These are phyloP conservation scores for Cryptops parisi DNA, from an alignment of 2,888 invertebrate species.

Conservation along the genomic window DNA sequence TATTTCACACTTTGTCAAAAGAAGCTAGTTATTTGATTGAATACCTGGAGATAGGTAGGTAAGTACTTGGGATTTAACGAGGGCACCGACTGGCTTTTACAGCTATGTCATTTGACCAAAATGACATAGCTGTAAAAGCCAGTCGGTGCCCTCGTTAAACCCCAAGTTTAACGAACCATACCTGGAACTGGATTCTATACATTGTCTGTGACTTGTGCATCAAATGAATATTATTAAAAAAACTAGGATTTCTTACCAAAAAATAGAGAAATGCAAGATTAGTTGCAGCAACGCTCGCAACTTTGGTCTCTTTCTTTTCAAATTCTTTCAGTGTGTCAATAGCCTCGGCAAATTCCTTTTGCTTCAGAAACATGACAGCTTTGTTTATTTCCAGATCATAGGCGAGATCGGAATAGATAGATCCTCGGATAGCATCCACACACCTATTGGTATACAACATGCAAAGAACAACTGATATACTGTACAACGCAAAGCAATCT, in stretches of 20 bases:
- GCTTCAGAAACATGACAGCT: conserved; percentile 67
- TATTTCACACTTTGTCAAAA: too few species aligned
- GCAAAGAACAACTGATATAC: too few species aligned
- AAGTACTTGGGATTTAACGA: too few species aligned
- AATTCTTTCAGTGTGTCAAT: conserved; percentile 71
- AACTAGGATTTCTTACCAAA: conserved; percentile 45
- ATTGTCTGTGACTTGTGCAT: not conserved
- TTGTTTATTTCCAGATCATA: conserved; percentile 83
- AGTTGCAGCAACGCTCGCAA: conserved; percentile 67
- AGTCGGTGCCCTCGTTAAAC: too few species aligned
- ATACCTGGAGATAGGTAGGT: too few species aligned
- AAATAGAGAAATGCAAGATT: conserved; percentile 74
- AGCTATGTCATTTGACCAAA: too few species aligned
- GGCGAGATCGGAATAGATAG: conserved; percentile 65
- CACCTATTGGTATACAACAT: conserved; percentile 68
- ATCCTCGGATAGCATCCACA: conserved; percentile 76
- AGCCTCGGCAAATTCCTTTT: conserved; percentile 62
- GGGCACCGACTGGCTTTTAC: too few species aligned
- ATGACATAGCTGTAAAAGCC: too few species aligned
- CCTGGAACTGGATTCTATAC: not conserved
- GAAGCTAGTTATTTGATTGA: too few species aligned
- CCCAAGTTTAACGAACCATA: not conserved
- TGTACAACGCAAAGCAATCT: too few species aligned
- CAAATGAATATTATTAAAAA: too few species aligned
- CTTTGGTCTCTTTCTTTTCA: conserved; percentile 68